Percentiles rank a stretch among this genome's conserved stretches.
Evolutionary conservation across 2,113 vertebrate species (phyloP).

Genomic region (Thinocorus orbignyianus): DNA sequence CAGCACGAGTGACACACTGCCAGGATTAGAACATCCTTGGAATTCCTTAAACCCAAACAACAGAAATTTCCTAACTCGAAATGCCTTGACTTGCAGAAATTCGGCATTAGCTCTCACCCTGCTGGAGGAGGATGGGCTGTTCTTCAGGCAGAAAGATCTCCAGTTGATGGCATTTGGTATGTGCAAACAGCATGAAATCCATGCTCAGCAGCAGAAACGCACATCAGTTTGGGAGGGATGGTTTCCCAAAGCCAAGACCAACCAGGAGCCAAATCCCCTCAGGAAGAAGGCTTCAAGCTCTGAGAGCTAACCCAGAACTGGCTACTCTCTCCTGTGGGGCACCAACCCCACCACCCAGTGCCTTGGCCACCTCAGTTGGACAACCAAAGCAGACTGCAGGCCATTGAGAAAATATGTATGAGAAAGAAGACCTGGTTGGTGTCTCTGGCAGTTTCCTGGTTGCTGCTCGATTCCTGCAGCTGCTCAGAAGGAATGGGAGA

Average conservation of each 20-base stretch:
- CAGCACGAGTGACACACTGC: background rate
- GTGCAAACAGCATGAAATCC: background rate
- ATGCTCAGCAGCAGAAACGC: background rate
- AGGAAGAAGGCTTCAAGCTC: background rate
- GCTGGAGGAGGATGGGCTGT: rapidly evolving
- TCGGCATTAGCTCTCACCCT: background rate
- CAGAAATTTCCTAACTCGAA: background rate
- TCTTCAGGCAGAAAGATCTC: background rate
- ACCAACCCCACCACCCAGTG: rapidly evolving
- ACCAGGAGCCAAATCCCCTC: background rate
- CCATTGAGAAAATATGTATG: rapidly evolving
- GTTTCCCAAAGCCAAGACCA: background rate
- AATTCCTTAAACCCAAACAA: background rate
- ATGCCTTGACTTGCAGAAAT: background rate
- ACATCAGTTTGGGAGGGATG: rapidly evolving
- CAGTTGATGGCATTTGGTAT: no score
- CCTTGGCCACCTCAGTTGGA: rapidly evolving
- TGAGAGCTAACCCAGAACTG: background rate
- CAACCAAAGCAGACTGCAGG: background rate
- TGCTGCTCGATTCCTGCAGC: background rate
- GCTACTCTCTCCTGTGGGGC: background rate
- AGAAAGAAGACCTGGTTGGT: background rate
- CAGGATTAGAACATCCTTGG: background rate
- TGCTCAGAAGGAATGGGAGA: background rate
- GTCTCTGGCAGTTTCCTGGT: background rate